Conservation (phyloP, 2,113 vertebrate genomes). For the Psittacula cyanocephala region DNA sequence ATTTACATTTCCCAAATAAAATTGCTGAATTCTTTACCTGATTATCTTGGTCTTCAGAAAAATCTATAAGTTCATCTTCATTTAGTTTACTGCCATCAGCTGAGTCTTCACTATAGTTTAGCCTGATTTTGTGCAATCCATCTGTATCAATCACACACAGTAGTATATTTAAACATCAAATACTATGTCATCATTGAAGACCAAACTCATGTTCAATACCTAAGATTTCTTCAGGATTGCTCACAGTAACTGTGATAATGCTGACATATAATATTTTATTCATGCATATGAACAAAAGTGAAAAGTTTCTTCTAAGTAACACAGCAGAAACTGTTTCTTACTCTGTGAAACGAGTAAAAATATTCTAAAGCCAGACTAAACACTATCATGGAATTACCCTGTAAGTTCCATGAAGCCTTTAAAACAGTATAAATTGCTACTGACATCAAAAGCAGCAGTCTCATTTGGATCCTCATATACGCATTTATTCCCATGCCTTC, state of each 20-base stretch:
- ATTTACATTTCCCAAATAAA: background rate
- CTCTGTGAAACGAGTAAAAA: background rate
- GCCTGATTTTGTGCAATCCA: constrained; percentile 89
- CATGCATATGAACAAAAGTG: background rate
- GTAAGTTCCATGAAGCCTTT: background rate
- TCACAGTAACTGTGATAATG: background rate
- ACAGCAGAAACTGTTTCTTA: background rate
- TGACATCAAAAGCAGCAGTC: background rate
- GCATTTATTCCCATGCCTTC: background rate
- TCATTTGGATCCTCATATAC: background rate
- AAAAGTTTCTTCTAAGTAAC: background rate
- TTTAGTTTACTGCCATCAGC: constrained; percentile 73
- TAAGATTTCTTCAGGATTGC: background rate
- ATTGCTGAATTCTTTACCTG: constrained; percentile 76
- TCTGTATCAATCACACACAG: constrained; percentile 76
- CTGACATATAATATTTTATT: background rate
- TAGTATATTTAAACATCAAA: constrained; percentile 30
- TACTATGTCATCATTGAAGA: background rate
- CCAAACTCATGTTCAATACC: background rate
- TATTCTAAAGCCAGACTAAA: background rate
- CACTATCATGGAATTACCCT: background rate
- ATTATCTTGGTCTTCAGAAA: constrained; percentile 94
- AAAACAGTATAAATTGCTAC: background rate
- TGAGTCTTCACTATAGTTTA: constrained; percentile 84
- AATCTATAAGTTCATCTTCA: constrained; percentile 84